Evolutionary conservation across 2,797 vertebrate species (phyloP), one percentile per base, ranked within the genome.

Genomic region (Lutjanus argentimaculatus): DNA sequence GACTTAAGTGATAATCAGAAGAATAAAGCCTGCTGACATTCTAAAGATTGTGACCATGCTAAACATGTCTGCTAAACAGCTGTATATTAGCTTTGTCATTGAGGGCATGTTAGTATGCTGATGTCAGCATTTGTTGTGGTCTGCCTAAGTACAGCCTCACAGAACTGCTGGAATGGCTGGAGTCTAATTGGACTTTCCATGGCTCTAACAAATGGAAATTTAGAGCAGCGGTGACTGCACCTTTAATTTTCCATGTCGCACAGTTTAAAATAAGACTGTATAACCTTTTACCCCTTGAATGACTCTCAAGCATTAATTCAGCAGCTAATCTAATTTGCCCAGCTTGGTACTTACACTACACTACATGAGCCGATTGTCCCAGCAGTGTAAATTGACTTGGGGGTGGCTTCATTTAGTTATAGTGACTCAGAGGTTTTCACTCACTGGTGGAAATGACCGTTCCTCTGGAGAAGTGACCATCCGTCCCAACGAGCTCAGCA

Each of bases 401-500:
- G 36, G 30, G 17, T 42, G 51, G 17, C 43, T 64, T 57, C 17
- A 59, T 36, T 67, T 49, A 45, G 56, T 11, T 46, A 2, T 40
- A 13, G 36, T 48, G 53, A 66, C 53, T 77, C 56, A 62, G 46
- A 51, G 19, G 9, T 40, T 46, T 25, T 73, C 49, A 55, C 48
- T 55, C 46, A 42, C 22, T 61, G 45, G 19, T 46, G 46, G 40
- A 70, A 75, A 74, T 74, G 75, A 25, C 52, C 48, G 12, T 36
- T 77, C 42, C 75, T 67, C 70, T 53, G 21, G 53, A 61, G 70
- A 48, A 15, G 52, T 61, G 66, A 67, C n/a, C 62, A 15, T 69
- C 67, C 15, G 15, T 43, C 42, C 56, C 67, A 43, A 43, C 40
- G 48, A 70, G 48, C 16, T 64, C 48, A 52, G 46, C 48, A 5